Evolutionary conservation across 53 echinoderm and acorn worm genomes (phyloP).

Genomic region (Holothuria leucospilota): DNA sequence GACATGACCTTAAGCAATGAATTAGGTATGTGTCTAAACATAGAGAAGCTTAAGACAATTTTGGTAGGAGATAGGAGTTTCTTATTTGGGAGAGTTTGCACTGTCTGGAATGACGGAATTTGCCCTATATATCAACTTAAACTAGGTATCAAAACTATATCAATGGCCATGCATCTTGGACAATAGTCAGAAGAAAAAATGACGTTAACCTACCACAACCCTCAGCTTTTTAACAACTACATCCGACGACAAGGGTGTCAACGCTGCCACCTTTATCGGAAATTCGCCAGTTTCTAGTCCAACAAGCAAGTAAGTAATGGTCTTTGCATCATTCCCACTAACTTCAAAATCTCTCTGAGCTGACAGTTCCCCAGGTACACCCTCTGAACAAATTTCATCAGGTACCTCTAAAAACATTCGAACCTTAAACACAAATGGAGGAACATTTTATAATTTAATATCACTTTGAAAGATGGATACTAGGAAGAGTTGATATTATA

Average conservation of each 20-base stretch:
- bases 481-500: too few relatives aligned
- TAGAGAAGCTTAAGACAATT: too few relatives aligned
- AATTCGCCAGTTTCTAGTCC: constrained; percentile 18
- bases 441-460: too few relatives aligned
- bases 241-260: not conserved
- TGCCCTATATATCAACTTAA: too few relatives aligned
- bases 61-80: too few relatives aligned
- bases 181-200: not conserved
- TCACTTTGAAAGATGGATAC: too few relatives aligned
- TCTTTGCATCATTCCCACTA: not conserved
- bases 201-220: not conserved
- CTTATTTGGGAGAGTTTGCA: too few relatives aligned
- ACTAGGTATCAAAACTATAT: too few relatives aligned
- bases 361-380: not conserved
- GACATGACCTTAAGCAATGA: too few relatives aligned
- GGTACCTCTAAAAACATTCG: not conserved
- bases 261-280: not conserved
- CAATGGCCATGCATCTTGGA: too few relatives aligned
- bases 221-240: not conserved
- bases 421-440: not conserved
- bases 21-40: too few relatives aligned
- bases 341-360: not conserved
- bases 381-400: not conserved
- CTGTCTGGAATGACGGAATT: too few relatives aligned
- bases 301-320: not conserved